A percentile compares a stretch with the other conserved stretches of the same genome.
phyloP scores from a whole-genome alignment of 2,797 vertebrate species.

The Lacerta agilis region DNA sequence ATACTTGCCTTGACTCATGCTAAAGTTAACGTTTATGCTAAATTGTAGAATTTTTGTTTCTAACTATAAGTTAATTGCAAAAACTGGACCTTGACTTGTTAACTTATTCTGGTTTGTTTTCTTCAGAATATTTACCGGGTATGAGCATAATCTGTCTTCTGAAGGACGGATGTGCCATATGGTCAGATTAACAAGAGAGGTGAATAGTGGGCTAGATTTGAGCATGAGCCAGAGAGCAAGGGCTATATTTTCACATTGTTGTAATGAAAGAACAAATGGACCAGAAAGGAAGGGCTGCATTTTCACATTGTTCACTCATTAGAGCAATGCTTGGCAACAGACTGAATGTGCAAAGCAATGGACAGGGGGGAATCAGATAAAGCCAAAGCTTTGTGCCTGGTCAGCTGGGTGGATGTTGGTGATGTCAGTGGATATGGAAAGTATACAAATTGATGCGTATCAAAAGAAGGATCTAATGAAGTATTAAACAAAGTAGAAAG shows the following conservation, averaged over 20 bases:
- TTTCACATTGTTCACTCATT: not conserved
- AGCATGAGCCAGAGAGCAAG: not conserved
- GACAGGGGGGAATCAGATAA: not conserved
- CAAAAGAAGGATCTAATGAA: not conserved
- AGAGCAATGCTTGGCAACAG: not conserved
- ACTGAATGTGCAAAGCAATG: not conserved
- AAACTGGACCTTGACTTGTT: constrained; percentile 1
- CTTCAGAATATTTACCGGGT: not conserved
- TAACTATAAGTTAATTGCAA: not conserved
- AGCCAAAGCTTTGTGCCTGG: not conserved
- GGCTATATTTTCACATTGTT: not conserved
- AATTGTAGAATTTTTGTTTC: not conserved
- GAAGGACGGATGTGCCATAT: not conserved
- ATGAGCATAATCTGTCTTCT: not conserved
- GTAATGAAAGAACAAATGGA: not conserved
- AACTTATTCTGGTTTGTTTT: not conserved
- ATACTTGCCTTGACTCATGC: not conserved
- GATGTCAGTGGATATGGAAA: not conserved
- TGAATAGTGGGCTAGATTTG: not conserved
- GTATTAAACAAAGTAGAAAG: not conserved
- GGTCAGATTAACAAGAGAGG: not conserved
- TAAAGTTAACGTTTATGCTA: not conserved
- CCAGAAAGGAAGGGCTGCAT: not conserved
- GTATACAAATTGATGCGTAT: not conserved
- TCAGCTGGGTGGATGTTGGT: not conserved